Evolutionary conservation across 2,113 vertebrate genomes (phyloP), one percentile per base, ranked within the genome.

Genomic region (Fulmarus glacialis): DNA sequence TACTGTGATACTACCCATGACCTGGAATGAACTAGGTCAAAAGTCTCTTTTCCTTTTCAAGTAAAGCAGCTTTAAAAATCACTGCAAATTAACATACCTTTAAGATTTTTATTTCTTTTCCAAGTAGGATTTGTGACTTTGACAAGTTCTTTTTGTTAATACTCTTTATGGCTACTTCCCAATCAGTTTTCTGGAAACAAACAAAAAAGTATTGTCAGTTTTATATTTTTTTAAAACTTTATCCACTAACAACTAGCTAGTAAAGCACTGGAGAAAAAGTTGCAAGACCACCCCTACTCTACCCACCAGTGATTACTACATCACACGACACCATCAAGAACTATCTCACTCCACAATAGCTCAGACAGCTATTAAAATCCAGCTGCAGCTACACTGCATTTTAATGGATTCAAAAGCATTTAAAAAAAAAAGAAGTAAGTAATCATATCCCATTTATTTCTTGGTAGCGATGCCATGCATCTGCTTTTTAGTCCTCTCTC

Each of bases 121-220:
- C 99, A 95, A 99, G 99, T 42, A 99, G 98, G 97, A 99, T 99
- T 98, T 99, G 99, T 93, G 99, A 99, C 98, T 99, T 99, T 45
- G 99, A 99, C 96, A 99, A 98, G 97, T 99, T 99, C 98, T 99
- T 99, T 98, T 99, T 99, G 98, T 99, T 99, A 95, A 99, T 99
- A 98, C 99, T 99, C 98, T 99, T 99, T 97, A 99, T 99, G 92
- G 99, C 99, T 96, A 99, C 99, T 96, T 99, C 99, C 99, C 99
- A 99, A 93, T 99, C 99, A 5, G 99, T 99, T 98, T 99, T 99
- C 99, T 99, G 91, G 29, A 97, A 97, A 58, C 7, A 73, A 94
- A 90, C 62, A 84, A 91, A 88, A 43, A 70, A 32, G 16, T 9
- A 59, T 4, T 47, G 63, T 96, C 30, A 92, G 63, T 42, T 92